Base-by-base conservation (phyloP, 2,797 vertebrate genomes). In the Euphonia xanthogaster region DNA sequence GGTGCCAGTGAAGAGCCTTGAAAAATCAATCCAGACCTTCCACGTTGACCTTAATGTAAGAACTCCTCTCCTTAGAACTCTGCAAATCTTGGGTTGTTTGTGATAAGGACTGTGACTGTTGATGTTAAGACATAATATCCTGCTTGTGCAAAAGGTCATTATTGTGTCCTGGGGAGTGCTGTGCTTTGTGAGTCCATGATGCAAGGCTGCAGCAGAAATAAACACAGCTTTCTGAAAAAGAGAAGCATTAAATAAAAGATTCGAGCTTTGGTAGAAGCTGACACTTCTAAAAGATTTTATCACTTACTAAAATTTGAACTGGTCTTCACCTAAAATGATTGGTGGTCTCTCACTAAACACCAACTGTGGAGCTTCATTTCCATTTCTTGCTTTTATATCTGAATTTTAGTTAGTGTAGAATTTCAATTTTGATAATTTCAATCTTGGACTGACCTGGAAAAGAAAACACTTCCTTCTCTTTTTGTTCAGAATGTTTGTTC, bases 1-100 rank as follows among this genome's bases (percentile, higher is more conserved):
- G 97, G 98, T 99, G 14, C 99, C 99, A 86, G 98, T 99, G 98
- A 99, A 98, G 95, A 97, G 98, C 94, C 97, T 99, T 96, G 96
- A 98, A 61, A 97, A 96, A 5, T 98, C 99, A 73, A 98, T 99
- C 93, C 97, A 96, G 21, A 97, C 97, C 95, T 99, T 99, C 97
- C 99, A 99, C 61, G 95, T 97, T 8, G 98, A 99, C 97, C 98
- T 99, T 67, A 95, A 98, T 2, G 99, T 99, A 96, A 98, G 98
- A 61, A 42, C 63, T 47, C 5, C 0, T n/a, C 10, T 30, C 50
- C 63, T 70, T 30, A 42, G 50, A 54, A 6, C 3, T 0, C 31
- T 14, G 30, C 3, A 1, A 30, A 15, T 35, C 39, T 13, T 7
- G 42, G 50, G 7, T 37, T 58, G 73, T 35, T 28, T 44, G n/a